Evolutionary conservation across 2,797 vertebrate genomes (phyloP), one percentile per base, ranked within the genome.

Genomic region (Chaunax sp.): DNA sequence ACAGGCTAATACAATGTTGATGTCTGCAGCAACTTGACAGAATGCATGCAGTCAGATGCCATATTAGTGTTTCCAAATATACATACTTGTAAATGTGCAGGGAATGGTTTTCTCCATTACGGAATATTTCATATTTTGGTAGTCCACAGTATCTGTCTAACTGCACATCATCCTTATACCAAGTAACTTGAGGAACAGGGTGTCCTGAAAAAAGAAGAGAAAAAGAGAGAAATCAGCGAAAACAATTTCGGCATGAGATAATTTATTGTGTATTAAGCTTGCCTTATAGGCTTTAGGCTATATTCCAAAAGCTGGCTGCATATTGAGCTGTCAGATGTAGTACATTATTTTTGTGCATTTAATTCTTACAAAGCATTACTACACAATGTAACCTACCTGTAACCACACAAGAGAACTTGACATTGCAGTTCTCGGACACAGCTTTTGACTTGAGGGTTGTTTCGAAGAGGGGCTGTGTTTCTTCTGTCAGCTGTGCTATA

Each of bases 131-230:
- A n/a, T 99, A 99, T 91, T 99, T 99, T 8, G 98, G 98, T 62
- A 99, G 92, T 62, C 98, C 98, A 78, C 98, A 99, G 84, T 96
- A 98, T 85, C 98, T 95, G 87, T 99, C 98, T 92, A 99, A 92
- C 84, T 99, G 97, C 60, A 90, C 81, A 33, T 99, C 96, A 70
- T 99, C 97, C 89, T 97, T 99, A 74, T 99, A 99, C 98, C 98
- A 99, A 0, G 93, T 96, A 81, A 99, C 84, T 74, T 97, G 96
- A 0, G 98, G 98, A 49, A 92, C 90, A 0, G 98, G 98, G 80
- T 97, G 90, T 23, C 98, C 98, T 99, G 83, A 10, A 77, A 64
- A 77, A 30, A 79, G 59, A 46, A 46, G 4, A 30, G 37, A 33
- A 5, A 26, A 22, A 20, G 11, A 6, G 12, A 47, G 9, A 38